These are phyloP conservation scores for Siphamia tubifer DNA, from an alignment of 2,113 vertebrate species.

Conservation along the genomic window DNA sequence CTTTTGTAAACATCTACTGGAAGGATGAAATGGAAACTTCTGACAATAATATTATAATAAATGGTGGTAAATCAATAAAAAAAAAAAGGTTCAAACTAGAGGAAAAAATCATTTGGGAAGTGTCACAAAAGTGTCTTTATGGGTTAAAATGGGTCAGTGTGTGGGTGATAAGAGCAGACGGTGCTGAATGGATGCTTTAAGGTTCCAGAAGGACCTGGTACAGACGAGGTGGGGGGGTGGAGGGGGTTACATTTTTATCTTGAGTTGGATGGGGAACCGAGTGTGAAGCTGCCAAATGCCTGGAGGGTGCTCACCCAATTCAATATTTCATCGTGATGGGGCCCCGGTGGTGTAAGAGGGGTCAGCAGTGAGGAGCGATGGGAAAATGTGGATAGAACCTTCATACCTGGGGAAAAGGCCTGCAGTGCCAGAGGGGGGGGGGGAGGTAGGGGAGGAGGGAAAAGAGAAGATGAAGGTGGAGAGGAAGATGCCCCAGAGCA, in stretches of 20 bases:
- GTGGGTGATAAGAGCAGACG: neutral
- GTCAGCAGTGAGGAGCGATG: slow-evolving; percentile 48
- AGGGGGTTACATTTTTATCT: slow-evolving; percentile 38
- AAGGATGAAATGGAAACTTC: no score
- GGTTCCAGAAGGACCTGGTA: neutral
- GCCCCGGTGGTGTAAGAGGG: slow-evolving; percentile 44
- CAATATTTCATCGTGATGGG: slow-evolving; percentile 66
- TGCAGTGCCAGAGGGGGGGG: neutral
- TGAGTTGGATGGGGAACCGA: slow-evolving; percentile 19
- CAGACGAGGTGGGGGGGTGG: neutral
- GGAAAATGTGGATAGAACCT: slow-evolving; percentile 5
- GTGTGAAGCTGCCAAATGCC: slow-evolving; percentile 27
- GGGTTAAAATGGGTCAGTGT: no score
- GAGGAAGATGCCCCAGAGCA: no score
- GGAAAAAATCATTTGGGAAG: no score
- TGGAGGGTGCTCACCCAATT: slow-evolving; percentile 41
- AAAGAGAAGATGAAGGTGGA: neutral
- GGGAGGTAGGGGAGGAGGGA: neutral
- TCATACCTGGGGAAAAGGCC: slow-evolving; percentile 37
- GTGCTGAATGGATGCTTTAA: neutral
- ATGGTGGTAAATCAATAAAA: no score
- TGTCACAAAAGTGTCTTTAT: no score
- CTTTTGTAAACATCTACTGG: no score
- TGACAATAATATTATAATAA: no score
- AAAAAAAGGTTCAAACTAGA: no score